Evolutionary conservation across 2,797 vertebrate species (phyloP).

Genomic region (Tympanoctomys barrerae): DNA sequence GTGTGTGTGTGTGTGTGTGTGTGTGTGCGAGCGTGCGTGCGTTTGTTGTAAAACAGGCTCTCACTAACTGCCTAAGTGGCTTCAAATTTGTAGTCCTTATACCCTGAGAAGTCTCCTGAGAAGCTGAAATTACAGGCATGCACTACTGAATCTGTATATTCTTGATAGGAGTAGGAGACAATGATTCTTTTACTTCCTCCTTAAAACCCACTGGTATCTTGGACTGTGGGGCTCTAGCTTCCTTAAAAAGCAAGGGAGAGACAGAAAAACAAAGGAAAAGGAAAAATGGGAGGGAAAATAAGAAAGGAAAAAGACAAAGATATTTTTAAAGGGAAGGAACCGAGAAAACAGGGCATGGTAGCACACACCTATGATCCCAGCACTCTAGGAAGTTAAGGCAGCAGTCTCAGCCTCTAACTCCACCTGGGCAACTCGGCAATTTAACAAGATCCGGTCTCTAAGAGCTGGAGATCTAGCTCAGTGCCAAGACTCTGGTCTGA

Average conservation of each 20-base stretch:
- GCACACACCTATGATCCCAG: not conserved
- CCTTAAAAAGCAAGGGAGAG: not conserved
- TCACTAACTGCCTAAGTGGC: not conserved
- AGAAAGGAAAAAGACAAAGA: not conserved
- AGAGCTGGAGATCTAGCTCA: not conserved
- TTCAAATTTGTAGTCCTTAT: not conserved
- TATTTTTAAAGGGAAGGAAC: not conserved
- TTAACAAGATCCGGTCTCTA: not conserved
- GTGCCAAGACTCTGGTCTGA: not conserved
- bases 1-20: not conserved
- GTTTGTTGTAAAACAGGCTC: not conserved
- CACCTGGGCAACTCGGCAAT: not conserved
- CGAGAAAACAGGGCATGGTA: not conserved
- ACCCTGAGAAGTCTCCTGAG: not conserved
- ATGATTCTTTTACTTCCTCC: not conserved
- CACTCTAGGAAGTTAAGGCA: not conserved
- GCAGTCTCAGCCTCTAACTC: not conserved
- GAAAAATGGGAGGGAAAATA: not conserved
- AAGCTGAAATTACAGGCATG: not conserved
- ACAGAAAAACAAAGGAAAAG: not conserved
- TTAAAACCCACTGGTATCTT: not conserved
- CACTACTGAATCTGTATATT: not conserved
- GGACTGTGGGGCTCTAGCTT: not conserved
- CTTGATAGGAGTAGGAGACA: not conserved
- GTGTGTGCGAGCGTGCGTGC: too few relatives aligned